Base-by-base conservation (phyloP, 2,113 vertebrate genomes). In the Cichladusa arquata region DNA sequence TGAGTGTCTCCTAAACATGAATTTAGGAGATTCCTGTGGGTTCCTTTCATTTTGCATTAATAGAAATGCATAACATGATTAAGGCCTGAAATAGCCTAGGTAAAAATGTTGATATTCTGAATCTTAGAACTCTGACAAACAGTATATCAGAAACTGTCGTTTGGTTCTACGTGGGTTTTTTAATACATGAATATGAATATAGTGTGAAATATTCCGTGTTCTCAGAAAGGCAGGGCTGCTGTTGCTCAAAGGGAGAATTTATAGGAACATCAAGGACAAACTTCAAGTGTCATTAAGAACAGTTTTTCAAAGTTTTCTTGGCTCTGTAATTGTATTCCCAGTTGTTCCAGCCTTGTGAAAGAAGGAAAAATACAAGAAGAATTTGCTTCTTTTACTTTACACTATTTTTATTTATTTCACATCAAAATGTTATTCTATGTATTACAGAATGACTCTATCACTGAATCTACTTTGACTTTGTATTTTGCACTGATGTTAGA, bases 221-320 rank as follows among this genome's bases (percentile, higher is more conserved):
- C 58, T 72, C 38, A 92, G 61, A 96, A 94, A 86, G 66, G n/a
- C 9, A 18, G 11, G n/a, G 9, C 72, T 47, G 34, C 57, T 74
- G 8, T 83, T 57, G 18, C 64, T 62, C 69, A 86, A 56, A 90
- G 86, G 71, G 12, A 86, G 67, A 91, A 53, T 44, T 95, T 44
- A 80, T 56, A 72, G 60, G 38, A 93, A 84, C 9, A 50, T 86
- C 79, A 95, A 96, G 88, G 79, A 92, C 90, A 93, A 88, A 93
- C 23, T 79, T 84, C 31, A 95, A 65, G 28, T 97, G 38, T 66
- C 94, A 69, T 58, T 91, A 90, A 92, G n/a, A 94, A 66, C 14
- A 71, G 24, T 34, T 95, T 94, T 95, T 95, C 60, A 89, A 96
- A 91, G 53, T 23, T 91, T 91, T 81, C 33, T 93, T 73, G 91